Base-by-base conservation (phyloP, 2,888 invertebrate species). In the Caenorhabditis sinica region DNA sequence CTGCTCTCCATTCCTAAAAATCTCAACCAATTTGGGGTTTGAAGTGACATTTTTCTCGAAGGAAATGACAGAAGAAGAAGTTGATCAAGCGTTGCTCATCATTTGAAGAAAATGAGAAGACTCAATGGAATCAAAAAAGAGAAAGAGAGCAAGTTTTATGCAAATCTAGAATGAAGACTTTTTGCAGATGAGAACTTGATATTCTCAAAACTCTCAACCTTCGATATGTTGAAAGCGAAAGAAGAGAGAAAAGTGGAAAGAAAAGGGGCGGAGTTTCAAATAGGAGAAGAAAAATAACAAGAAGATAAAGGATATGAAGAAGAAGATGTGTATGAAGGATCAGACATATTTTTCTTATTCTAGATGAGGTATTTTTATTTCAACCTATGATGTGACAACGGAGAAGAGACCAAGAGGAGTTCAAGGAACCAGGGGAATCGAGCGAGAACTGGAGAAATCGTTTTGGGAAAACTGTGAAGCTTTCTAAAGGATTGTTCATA, bases 1-100 rank as follows among this genome's bases (percentile, higher is more conserved):
- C 33, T 33, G 17, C 6, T 23, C 53, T 17, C n/a, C n/a, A n/a
- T n/a, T n/a, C n/a, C n/a, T n/a, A n/a, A 49, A 49, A 49, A 53
- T 20, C 23, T 28, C 15, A 13, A 25, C 6, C 5, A 33, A 60
- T 33, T 60, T 33, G 33, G 60, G 28, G 60, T 60, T 60, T 30
- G n/a, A n/a, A 33, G n/a, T 60, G 60, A 30, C 33, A 58, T 58
- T 58, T 58, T 30, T 30, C 28, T 3, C 20, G 9, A 56, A 60
- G 30, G 30, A 33, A 33, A 30, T 15, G 28, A 28, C 20, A 63
- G 2, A n/a, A 23, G 1, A 15, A 36, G 36, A 49, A 66, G 66
- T 66, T 66, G 66, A 49, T 66, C 49, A 66, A 30, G 30, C 66
- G 66, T 30, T 3, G 28, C 56, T 56, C 56, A 56, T 58, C n/a